phyloP scores from a whole-genome alignment of 2,797 vertebrate species.

The Gobionotothen gibberifrons region DNA sequence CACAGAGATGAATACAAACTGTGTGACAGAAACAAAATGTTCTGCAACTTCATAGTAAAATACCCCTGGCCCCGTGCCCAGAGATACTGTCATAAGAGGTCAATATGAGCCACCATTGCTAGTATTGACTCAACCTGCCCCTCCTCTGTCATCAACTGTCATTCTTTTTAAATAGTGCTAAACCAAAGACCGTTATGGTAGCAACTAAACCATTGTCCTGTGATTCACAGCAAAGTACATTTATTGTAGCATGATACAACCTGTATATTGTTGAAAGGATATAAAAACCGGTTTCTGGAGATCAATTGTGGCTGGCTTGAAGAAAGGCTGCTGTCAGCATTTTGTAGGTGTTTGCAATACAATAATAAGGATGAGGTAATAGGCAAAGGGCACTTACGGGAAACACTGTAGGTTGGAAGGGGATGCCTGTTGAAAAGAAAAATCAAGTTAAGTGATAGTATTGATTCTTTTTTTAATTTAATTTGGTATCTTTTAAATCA shows the following conservation, averaged over 20 bases:
- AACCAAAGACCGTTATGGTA: no score
- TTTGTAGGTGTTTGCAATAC: background rate
- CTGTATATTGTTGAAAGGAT: background rate
- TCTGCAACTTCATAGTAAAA: background rate
- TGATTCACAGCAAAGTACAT: background rate
- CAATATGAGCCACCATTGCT: background rate
- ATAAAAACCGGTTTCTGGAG: slow-evolving; percentile 8
- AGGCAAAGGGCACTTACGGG: slow-evolving; percentile 42
- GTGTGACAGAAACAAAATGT: background rate
- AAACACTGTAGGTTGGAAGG: fast-evolving
- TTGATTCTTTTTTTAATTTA: background rate
- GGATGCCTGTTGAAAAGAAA: slow-evolving; percentile 51
- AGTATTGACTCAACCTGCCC: background rate
- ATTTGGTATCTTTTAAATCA: background rate
- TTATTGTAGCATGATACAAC: background rate
- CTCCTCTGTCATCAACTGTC: background rate
- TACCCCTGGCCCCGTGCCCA: background rate
- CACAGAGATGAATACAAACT: background rate
- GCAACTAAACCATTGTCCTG: no score
- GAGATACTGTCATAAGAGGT: background rate
- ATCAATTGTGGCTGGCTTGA: background rate
- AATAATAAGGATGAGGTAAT: background rate
- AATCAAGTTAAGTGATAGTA: slow-evolving; percentile 1
- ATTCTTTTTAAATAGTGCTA: no score
- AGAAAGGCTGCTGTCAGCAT: background rate